These are phyloP conservation scores for Drosophila lacertosa DNA, from an alignment of 1,140 invertebrate genomes.

Conservation along the genomic window DNA sequence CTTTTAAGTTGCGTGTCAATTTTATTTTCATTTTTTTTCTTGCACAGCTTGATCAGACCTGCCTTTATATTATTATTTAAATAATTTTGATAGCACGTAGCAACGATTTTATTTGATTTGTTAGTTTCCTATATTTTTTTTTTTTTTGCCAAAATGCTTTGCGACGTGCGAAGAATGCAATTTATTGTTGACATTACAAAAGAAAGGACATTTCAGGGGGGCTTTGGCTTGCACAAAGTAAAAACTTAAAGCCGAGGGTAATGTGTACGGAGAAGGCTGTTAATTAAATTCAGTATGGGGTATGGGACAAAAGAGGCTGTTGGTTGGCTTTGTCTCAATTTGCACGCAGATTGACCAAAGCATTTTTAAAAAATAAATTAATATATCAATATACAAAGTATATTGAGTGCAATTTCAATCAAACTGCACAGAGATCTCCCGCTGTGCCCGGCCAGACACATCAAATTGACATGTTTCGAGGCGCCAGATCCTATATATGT, in stretches of 20 bases:
- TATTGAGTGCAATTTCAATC: constrained; percentile 78
- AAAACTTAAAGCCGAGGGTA: constrained; percentile 26
- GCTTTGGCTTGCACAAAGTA: not conserved
- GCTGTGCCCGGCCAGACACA: constrained; percentile 68
- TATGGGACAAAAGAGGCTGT: not conserved
- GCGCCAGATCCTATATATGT: constrained; percentile 36
- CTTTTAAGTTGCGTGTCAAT: not conserved
- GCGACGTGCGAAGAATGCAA: constrained; percentile 24
- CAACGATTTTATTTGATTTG: constrained; percentile 22
- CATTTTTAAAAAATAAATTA: constrained; percentile 74
- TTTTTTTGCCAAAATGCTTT: constrained; percentile 11
- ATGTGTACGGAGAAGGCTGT: constrained; percentile 21
- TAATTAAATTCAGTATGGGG: constrained; percentile 62
- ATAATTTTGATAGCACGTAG: constrained; percentile 11
- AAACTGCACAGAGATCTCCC: constrained; percentile 72
- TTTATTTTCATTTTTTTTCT: not conserved
- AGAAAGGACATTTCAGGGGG: not conserved
- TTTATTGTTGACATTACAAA: constrained; percentile 23
- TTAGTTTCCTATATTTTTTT: no score
- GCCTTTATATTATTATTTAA: constrained; percentile 4
- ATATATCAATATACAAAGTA: constrained; percentile 81
- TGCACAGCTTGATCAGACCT: not conserved
- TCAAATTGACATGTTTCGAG: constrained; percentile 78
- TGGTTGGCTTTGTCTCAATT: constrained; percentile 66
- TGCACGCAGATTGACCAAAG: constrained; percentile 73